Evolutionary conservation across 2,888 invertebrate genomes (phyloP), one percentile per base, ranked within the genome.

Genomic region (Protodeltote pygarga): DNA sequence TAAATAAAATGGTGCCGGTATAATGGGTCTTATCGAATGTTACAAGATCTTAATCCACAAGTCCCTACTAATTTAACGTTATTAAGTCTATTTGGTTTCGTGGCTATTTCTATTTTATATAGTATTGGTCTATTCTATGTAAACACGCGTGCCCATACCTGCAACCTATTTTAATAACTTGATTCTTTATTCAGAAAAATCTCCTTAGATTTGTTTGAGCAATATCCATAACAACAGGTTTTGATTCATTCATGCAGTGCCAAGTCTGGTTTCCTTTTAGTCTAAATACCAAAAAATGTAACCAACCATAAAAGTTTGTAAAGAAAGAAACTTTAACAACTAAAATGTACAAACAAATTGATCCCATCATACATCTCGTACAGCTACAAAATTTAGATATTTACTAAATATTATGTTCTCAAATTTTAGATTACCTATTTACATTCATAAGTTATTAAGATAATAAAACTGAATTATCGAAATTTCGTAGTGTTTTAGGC

Each of bases 401-500:
- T 71, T 73, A 71, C 73, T 81, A 78, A 77, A 77, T 82, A 81
- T 78, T 83, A 85, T 75, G 73, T 71, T 81, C 72, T 81, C 79
- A 79, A 79, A 78, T 79, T 78, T 79, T 66, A 47, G 33, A 70
- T 76, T 77, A 73, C 47, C 60, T 89, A 86, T 89, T 82, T 89
- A 87, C 87, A 88, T 84, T 83, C 71, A 81, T 87, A 82, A 82
- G 77, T 83, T 79, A 79, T 60, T 81, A 85, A 81, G 82, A 79
- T 86, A 88, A 83, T 87, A 89, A 90, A 91, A 88, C 88, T 81
- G 87, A 89, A 85, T 85, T 87, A 87, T 87, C 89, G 89, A 91
- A 90, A 88, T 85, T 89, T 90, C 89, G 88, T 90, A 91, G 89
- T 90, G 89, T 89, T 89, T 90, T 92, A 92, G 92, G 92, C 91